These are phyloP conservation scores for Lichenostomus cassidix DNA, from an alignment of 2,113 vertebrate species.

Conservation along the genomic window DNA sequence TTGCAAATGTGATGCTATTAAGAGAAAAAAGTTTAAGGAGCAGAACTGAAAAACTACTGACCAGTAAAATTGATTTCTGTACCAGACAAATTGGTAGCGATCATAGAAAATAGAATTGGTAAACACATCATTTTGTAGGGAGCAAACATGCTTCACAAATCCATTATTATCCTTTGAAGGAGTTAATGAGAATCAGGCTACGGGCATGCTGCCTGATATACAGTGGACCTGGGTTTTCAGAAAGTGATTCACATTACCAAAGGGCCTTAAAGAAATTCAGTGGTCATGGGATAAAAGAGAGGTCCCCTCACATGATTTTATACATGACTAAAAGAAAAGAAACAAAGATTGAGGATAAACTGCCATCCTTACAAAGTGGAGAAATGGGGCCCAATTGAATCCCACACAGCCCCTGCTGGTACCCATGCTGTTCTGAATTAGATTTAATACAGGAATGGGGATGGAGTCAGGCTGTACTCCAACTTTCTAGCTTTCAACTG, in stretches of 20 bases:
- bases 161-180: slow-evolving; percentile 35
- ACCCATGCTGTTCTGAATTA: background rate
- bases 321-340: background rate
- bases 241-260: background rate
- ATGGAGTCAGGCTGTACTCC: background rate
- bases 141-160: slow-evolving; percentile 32
- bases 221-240: background rate
- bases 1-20: background rate
- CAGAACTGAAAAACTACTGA: slow-evolving; percentile 31
- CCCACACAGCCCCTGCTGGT: background rate
- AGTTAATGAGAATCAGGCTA: slow-evolving; percentile 30
- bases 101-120: slow-evolving; percentile 39
- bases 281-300: background rate
- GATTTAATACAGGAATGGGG: background rate
- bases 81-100: slow-evolving; percentile 30
- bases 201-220: background rate
- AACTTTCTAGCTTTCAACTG: background rate
- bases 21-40: background rate
- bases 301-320: background rate
- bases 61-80: slow-evolving; percentile 63
- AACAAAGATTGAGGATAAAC: background rate
- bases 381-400: background rate
- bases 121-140: slow-evolving; percentile 42
- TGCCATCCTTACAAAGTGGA: background rate
- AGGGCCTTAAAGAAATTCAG: slow-evolving; percentile 13